phyloP scores from a whole-genome alignment of 30 jellyfish, hydroid and myxozoan species.

The Phacellophora camtschatica region DNA sequence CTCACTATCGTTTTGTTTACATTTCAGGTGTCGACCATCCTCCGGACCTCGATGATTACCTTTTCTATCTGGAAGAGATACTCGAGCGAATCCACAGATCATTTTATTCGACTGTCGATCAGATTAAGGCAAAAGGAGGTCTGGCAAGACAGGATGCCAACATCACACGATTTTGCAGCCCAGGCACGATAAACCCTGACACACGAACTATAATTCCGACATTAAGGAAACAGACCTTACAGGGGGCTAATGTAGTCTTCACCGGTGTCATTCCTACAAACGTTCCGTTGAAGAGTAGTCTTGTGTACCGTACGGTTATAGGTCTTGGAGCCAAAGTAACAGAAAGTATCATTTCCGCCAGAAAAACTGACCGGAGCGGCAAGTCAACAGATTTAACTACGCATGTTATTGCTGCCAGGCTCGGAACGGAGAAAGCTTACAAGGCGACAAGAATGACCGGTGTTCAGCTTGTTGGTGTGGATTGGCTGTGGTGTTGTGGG shows the following conservation, averaged over 20 bases:
- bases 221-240: constrained; percentile 78
- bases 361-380: not conserved
- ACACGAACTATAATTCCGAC: constrained; percentile 80
- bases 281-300: constrained; percentile 73
- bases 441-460: constrained; percentile 67
- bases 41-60: constrained; percentile 86
- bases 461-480: constrained; percentile 82
- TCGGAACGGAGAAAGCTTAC: constrained; percentile 95
- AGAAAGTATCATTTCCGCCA: constrained; percentile 17
- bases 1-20: not conserved
- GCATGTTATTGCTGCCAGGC: constrained; percentile 97
- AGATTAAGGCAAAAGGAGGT: constrained; percentile 89
- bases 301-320: constrained; percentile 81
- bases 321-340: constrained; percentile 95
- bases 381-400: constrained; percentile 53
- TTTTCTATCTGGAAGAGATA: constrained; percentile 86
- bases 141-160: constrained; percentile 70
- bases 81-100: constrained; percentile 84
- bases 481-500: constrained; percentile 96
- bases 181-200: constrained; percentile 87
- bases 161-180: constrained; percentile 74
- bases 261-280: constrained; percentile 94
- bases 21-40: constrained; percentile 43
- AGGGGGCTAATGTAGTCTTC: constrained; percentile 81
- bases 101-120: constrained; percentile 84